Base-by-base conservation (phyloP, 2,888 invertebrate species). In the Thecocarcelia acutangulata region DNA sequence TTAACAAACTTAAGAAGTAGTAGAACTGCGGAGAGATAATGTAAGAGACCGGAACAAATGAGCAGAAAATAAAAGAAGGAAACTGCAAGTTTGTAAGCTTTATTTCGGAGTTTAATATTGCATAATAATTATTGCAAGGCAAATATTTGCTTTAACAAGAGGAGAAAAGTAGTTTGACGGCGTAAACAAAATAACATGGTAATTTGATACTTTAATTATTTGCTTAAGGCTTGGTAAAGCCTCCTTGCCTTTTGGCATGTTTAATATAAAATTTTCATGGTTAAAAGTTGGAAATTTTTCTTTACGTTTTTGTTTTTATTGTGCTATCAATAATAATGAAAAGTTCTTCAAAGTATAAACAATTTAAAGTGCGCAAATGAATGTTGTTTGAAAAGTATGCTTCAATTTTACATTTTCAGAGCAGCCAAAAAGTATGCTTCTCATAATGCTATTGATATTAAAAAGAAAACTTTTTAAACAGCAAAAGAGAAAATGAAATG, bases 51-150 rank as follows among this genome's bases (percentile, higher is more conserved):
- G 37, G 19, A 68, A 68, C 70, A 8, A 48, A 42, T 21, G 48
- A 24, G 9, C 21, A 46, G 58, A 54, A 46, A 44, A 8, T 2
- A 13, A 24, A 21, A 61, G 40, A 54, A 74, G 9, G 9, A 48
- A 33, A 56, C 24, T 33, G 24, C 54, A 74, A n/a, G 37, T 37
- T 44, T 33, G 13, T 11, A 17, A n/a, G 33, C 3, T 50, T 66
- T 11, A 11, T 66, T 56, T 50, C 15, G 15, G 42, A 37, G 61
- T 81, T 73, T 77, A 81, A 74, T 74, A 54, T 73, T 69, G 58
- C 69, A 77, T 69, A 74, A 81, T 81, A 72, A 76, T 81, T 77
- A 70, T 74, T 73, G 46, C 44, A 64, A 73, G 63, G 52, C 24
- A 61, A 69, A 50, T 81, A 77, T 81, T 81, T 68, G 58, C 15